These are phyloP conservation scores for Hydractinia symbiolongicarpus DNA, from an alignment of 30 jellyfish, hydroid and myxozoan genomes.

Conservation along the genomic window DNA sequence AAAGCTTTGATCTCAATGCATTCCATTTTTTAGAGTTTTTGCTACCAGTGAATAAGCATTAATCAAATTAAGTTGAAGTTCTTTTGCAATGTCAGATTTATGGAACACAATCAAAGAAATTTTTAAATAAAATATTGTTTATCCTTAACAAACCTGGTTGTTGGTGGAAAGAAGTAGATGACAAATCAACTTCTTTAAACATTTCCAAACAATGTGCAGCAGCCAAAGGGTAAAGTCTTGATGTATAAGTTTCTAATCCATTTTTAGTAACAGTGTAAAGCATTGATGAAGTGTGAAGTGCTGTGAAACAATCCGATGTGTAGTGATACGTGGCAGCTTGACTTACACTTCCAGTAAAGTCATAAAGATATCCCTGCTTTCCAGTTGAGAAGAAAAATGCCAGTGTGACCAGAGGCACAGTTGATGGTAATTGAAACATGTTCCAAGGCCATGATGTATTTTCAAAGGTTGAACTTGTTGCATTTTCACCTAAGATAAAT, in stretches of 20 bases:
- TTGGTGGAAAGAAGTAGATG: neutral
- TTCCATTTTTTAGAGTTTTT: too few species aligned
- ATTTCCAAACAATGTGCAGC: constrained; percentile 23
- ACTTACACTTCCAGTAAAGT: constrained; percentile 37
- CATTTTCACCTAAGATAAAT: too few species aligned
- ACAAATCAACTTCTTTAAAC: neutral
- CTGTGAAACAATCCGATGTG: constrained; percentile 66
- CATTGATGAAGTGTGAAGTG: constrained; percentile 47
- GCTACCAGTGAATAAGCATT: neutral
- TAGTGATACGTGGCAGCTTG: constrained; percentile 54
- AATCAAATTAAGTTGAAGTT: neutral
- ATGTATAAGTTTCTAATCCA: constrained; percentile 86
- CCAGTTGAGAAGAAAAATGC: constrained; percentile 71
- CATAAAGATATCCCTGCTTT: constrained; percentile 76
- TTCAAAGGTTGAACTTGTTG: too few species aligned
- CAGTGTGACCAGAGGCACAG: neutral
- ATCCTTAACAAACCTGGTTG: neutral
- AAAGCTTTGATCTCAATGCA: too few species aligned
- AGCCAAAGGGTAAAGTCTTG: constrained; percentile 81
- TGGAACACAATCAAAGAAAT: neutral
- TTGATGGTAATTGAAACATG: neutral
- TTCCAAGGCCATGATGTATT: neutral
- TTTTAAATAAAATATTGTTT: neutral
- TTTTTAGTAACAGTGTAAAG: constrained; percentile 58
- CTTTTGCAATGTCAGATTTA: neutral